Base-by-base conservation (phyloP, 2,113 vertebrate species). In the Pygoscelis adeliae region DNA sequence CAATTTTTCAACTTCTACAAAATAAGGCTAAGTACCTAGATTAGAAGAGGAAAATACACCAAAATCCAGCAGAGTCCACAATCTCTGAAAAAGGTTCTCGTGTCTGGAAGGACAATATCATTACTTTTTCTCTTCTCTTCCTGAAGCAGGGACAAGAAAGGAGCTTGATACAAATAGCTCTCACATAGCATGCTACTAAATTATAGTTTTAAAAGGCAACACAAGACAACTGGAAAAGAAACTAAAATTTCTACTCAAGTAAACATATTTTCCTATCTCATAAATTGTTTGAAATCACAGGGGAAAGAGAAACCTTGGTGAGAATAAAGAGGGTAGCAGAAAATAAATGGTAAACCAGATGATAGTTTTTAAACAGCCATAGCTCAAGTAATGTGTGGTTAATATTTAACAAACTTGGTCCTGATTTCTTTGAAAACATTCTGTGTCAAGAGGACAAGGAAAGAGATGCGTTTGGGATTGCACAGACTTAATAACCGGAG, bases 1-100 rank as follows among this genome's bases (percentile, higher is more conserved):
- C 49, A 77, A 69, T 91, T 96, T 96, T 95, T 97, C 96, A 95
- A n/a, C 82, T 88, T 87, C 72, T 69, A 40, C 49, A 93, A 94
- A 93, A 65, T 63, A 50, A 65, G 38, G 86, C 36, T 22, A 78
- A 67, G n/a, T 59, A 59, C 40, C 40, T 36, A 61, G 44, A 46
- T 55, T 59, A 59, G 50, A 70, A 82, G 17, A 62, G 63, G 78
- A 87, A 71, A 76, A 82, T 47, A 86, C 8, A 86, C 8, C 29
- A 55, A 61, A 85, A 94, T 80, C 20, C 27, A 72, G 82, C 83
- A 38, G 73, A 62, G 29, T 93, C 59, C 21, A 29, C 61, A 80
- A 42, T 63, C 44, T 32, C 63, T 63, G 84, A 61, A 93, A 89
- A 74, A 61, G 10, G 5, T 90, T 89, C 52, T 58, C 32, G 7